These are phyloP conservation scores for Apoderus coryli DNA, from an alignment of 2,888 invertebrate genomes.

Conservation along the genomic window DNA sequence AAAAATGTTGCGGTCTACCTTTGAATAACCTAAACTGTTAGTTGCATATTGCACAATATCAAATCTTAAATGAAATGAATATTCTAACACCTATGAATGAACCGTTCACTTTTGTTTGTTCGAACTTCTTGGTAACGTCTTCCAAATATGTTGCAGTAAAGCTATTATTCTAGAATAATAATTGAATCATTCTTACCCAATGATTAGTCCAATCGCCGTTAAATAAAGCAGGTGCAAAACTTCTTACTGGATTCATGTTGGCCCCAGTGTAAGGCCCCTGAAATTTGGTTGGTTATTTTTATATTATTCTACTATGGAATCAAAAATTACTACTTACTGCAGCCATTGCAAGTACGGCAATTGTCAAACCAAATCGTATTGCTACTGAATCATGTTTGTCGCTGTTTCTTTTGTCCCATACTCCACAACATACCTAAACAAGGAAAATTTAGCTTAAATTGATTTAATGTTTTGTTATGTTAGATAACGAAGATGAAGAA, in stretches of 20 bases:
- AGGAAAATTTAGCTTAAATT: too few species aligned
- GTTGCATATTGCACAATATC: too few species aligned
- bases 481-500: conserved; percentile 1
- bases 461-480: too few species aligned
- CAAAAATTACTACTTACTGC: conserved; percentile 37
- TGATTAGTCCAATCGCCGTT: conserved; percentile 49
- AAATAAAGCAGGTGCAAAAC: conserved; percentile 57
- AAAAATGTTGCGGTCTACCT: too few species aligned
- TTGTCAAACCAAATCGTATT: conserved; percentile 51
- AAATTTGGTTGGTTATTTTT: conserved; percentile 10
- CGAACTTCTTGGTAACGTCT: too few species aligned
- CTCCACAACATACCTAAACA: conserved; percentile 53
- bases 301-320: neutral
- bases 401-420: conserved; percentile 57
- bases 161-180: conserved; percentile 4
- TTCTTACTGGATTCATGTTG: conserved; percentile 55
- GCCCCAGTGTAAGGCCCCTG: conserved; percentile 45
- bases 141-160: neutral
- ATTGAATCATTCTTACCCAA: conserved; percentile 37
- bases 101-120: too few species aligned
- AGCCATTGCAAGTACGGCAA: conserved; percentile 48
- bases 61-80: too few species aligned
- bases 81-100: too few species aligned
- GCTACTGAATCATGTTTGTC: conserved; percentile 49
- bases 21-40: too few species aligned